Percentiles rank a stretch among this genome's conserved stretches.
Conservation (phyloP, 2,888 invertebrate genomes). For the Chelonus formosanus region DNA sequence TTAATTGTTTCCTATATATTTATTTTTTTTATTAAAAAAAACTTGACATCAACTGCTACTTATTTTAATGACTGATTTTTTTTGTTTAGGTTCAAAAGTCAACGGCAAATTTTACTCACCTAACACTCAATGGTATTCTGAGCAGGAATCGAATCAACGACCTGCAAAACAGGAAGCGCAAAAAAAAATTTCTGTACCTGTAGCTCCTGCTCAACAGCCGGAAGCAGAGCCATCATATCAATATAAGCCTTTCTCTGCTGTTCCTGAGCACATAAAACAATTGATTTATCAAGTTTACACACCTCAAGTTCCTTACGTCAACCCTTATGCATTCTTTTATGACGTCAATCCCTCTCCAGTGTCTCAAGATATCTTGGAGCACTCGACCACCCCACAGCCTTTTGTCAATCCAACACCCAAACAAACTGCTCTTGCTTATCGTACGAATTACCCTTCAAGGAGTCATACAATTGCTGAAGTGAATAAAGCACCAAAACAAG, state of each 20-base stretch:
- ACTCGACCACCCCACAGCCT: not conserved
- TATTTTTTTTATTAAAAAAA: not conserved
- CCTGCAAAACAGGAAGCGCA: conserved; percentile 32
- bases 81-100: conserved; percentile 51
- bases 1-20: conserved; percentile 1
- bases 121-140: conserved; percentile 49
- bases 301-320: conserved; percentile 53
- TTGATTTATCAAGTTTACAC: conserved; percentile 50
- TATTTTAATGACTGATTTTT: conserved; percentile 1
- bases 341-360: conserved; percentile 13
- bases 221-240: conserved; percentile 32
- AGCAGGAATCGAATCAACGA: conserved; percentile 44
- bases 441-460: conserved; percentile 1
- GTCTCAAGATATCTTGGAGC: not conserved
- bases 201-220: conserved; percentile 29
- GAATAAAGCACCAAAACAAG: conserved; percentile 34
- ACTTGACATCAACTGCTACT: too few relatives aligned
- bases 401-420: not conserved
- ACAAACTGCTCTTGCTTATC: conserved; percentile 18
- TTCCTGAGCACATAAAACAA: conserved; percentile 53
- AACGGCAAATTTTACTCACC: conserved; percentile 51
- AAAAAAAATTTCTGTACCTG: conserved; percentile 8
- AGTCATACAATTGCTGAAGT: conserved; percentile 9
- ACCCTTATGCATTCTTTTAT: conserved; percentile 55
- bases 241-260: conserved; percentile 53